A percentile compares a stretch with the other conserved stretches of the same genome.
Evolutionary conservation across 2,888 invertebrate species (phyloP).

Genomic region (Caenorhabditis zanzibari): DNA sequence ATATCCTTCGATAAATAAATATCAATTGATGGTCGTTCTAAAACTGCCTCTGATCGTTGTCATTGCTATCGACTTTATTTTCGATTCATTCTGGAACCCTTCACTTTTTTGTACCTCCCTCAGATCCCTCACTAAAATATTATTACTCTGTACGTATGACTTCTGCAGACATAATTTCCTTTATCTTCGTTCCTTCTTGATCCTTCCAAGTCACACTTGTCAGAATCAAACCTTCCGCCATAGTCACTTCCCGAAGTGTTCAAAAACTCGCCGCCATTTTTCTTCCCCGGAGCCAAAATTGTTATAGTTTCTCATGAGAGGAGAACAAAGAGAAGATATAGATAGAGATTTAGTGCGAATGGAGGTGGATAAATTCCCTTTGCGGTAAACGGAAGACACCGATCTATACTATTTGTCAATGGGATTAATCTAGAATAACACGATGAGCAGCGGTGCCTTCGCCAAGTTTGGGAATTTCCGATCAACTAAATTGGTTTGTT

Average conservation of each 20-base stretch:
- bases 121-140: neutral
- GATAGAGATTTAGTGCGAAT: slow-evolving; percentile 41
- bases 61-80: too few species aligned
- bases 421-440: slow-evolving; percentile 42
- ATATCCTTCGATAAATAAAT: too few species aligned
- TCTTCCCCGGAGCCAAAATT: slow-evolving; percentile 33
- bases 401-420: slow-evolving; percentile 38
- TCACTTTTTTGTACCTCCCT: neutral
- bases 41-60: too few species aligned
- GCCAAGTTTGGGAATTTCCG: slow-evolving; percentile 47
- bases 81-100: neutral
- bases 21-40: too few species aligned
- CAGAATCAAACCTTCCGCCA: neutral
- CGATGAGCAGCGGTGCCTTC: slow-evolving; percentile 12
- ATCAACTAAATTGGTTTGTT: slow-evolving; percentile 60
- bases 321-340: slow-evolving; percentile 22
- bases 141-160: neutral
- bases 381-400: slow-evolving; percentile 63
- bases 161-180: neutral
- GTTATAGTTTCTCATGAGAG: neutral
- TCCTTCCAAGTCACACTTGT: slow-evolving; percentile 6
- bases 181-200: neutral
- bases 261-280: slow-evolving; percentile 12
- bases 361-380: slow-evolving; percentile 32
- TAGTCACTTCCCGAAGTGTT: neutral